Conservation (phyloP, 2,797 vertebrate species). For the Phrynocephalus vlangalii region DNA sequence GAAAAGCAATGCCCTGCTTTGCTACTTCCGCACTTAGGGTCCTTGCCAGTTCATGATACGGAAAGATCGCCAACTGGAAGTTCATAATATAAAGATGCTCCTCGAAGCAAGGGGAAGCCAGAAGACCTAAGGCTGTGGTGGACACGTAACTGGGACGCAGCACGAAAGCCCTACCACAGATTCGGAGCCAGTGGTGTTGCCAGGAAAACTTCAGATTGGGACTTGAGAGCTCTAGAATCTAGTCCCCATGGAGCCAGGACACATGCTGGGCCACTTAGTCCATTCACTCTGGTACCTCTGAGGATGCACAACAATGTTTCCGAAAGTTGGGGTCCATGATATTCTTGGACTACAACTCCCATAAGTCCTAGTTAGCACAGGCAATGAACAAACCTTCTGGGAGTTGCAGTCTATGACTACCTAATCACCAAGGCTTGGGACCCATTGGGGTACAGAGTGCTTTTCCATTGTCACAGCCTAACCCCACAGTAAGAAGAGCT, state of each 20-base stretch:
- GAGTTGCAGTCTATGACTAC: too few species aligned
- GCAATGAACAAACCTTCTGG: too few species aligned
- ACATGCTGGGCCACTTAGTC: background rate
- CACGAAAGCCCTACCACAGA: background rate
- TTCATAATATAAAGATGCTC: background rate
- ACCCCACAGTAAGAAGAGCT: background rate
- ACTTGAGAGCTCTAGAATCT: background rate
- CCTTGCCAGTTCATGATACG: background rate
- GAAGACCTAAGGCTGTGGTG: too few species aligned
- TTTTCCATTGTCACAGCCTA: background rate
- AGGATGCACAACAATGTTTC: too few species aligned
- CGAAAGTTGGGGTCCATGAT: too few species aligned
- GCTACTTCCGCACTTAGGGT: background rate
- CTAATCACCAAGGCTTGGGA: too few species aligned
- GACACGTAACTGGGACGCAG: too few species aligned
- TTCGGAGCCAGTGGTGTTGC: background rate
- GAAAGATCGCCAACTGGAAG: background rate
- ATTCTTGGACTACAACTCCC: too few species aligned
- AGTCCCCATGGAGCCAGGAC: background rate
- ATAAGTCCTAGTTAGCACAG: too few species aligned
- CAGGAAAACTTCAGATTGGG: too few species aligned
- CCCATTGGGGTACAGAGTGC: background rate
- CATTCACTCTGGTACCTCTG: background rate
- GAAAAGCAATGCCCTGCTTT: background rate
- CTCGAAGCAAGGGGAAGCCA: background rate